A percentile compares a stretch with the other conserved stretches of the same genome.
phyloP scores from a whole-genome alignment of 2,888 invertebrate genomes.

The Acanthosepion esculentum region DNA sequence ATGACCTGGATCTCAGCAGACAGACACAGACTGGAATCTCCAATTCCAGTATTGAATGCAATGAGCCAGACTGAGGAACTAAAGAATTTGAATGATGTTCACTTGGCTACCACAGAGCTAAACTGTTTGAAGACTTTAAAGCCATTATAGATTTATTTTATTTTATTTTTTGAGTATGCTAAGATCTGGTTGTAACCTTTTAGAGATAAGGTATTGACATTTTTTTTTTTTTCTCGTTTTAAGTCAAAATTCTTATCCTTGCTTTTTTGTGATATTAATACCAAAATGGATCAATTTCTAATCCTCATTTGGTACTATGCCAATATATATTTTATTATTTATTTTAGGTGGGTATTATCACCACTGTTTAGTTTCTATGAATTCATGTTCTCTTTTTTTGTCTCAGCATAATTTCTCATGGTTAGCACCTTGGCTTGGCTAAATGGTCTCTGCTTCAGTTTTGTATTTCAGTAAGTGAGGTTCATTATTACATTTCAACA shows the following conservation, averaged over 20 bases:
- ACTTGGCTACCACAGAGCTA: neutral
- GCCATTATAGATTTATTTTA: neutral
- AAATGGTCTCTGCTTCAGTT: no score
- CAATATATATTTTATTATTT: neutral
- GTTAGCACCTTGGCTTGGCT: no score
- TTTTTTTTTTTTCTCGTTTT: neutral
- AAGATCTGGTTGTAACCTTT: neutral
- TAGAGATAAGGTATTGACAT: neutral
- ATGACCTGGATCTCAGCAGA: neutral
- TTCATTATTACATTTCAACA: no score
- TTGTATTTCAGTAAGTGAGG: no score
- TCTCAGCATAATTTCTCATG: no score
- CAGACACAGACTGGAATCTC: neutral
- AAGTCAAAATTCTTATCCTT: neutral
- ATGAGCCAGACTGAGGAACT: neutral
- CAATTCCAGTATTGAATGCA: constrained; percentile 20
- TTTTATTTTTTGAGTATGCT: neutral
- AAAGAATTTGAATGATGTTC: neutral
- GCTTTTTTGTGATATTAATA: neutral
- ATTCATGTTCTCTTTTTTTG: no score
- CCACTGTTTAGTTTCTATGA: no score
- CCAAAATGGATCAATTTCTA: neutral
- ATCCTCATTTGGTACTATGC: neutral
- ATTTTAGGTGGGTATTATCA: neutral
- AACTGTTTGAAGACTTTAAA: constrained; percentile 13